Evolutionary conservation across 2,113 vertebrate genomes (phyloP), one percentile per base, ranked within the genome.

Genomic region (Pachypanchax playfairii): DNA sequence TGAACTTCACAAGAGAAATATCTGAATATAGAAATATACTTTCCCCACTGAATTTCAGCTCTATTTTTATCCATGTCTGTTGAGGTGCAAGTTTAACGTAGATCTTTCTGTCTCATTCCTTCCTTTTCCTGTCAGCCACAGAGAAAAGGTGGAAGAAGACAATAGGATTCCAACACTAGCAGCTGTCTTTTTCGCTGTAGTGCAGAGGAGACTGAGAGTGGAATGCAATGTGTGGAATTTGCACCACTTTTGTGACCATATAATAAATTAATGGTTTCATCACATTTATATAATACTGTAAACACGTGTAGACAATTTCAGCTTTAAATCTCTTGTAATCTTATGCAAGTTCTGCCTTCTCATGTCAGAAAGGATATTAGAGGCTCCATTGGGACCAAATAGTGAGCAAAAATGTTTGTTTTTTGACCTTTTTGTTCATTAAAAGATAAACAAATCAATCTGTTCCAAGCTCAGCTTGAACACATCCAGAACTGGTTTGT

Each of bases 1-100:
- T n/a, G 46, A 60, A n/a, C 25, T 15, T 26, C 42, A 71, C 54
- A 43, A 38, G 31, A 42, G 52, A 68, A 75, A 76, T 36, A 13
- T 48, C 49, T 33, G 15, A 31, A 38, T 44, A 62, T 14, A 18
- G 36, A 43, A 35, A 70, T 12, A 25, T 9, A 11, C 24, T 6
- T n/a, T n/a, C n/a, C 0, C 1, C 13, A 36, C 2, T 2, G 24
- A 9, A 22, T 13, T 49, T 33, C n/a, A 41, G 33, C 17, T 18
- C 29, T n/a, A 52, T 62, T 54, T 65, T 50, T 36, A 22, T 26
- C 6, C 5, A 8, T 29, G n/a, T 36, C 12, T 63, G 36, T 55
- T 31, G 48, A 57, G n/a, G 55, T 73, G n/a, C n/a, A n/a, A n/a
- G n/a, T n/a, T n/a, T n/a, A n/a, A n/a, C n/a, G n/a, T n/a, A n/a